phyloP scores from a whole-genome alignment of 2,113 vertebrate genomes.

The Tinamus guttatus region DNA sequence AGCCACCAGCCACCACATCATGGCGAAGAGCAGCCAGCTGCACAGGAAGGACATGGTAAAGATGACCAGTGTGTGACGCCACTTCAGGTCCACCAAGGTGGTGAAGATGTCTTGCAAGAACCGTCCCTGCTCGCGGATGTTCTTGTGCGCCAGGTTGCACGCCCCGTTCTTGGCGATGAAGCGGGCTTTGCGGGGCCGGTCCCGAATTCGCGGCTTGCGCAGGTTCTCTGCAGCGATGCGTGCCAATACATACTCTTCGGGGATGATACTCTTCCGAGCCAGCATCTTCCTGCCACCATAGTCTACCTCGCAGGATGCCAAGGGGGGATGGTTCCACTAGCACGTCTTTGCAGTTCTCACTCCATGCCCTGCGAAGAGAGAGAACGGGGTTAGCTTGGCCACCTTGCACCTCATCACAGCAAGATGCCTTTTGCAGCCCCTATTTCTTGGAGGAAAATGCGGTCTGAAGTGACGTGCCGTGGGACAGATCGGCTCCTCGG shows the following conservation, averaged over 20 bases:
- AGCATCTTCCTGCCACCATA: conserved; percentile 85
- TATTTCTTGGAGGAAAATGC: neutral
- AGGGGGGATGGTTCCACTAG: neutral
- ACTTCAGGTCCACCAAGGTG: conserved; percentile 96
- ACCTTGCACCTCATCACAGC: neutral
- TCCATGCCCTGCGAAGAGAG: neutral
- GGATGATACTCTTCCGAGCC: conserved; percentile 97
- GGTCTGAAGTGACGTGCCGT: neutral
- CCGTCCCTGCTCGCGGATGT: conserved; percentile 96
- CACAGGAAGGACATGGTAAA: conserved; percentile 98
- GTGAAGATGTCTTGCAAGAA: conserved; percentile 99
- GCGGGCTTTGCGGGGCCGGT: conserved; percentile 91
- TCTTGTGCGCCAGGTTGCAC: conserved; percentile 98
- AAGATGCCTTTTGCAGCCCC: neutral
- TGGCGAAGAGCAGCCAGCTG: conserved; percentile 98
- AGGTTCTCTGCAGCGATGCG: conserved; percentile 90
- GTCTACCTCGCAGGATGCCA: neutral
- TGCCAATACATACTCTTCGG: conserved; percentile 94
- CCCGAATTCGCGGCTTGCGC: conserved; percentile 92
- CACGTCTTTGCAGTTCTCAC: neutral
- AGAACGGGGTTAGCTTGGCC: neutral
- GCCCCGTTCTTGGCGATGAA: conserved; percentile 98
- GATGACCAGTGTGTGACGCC: conserved; percentile 97
- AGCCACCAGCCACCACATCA: conserved; percentile 98
- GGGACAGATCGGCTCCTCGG: neutral